phyloP scores from a whole-genome alignment of 2,888 invertebrate genomes.

The Eupeodes latifasciatus region DNA sequence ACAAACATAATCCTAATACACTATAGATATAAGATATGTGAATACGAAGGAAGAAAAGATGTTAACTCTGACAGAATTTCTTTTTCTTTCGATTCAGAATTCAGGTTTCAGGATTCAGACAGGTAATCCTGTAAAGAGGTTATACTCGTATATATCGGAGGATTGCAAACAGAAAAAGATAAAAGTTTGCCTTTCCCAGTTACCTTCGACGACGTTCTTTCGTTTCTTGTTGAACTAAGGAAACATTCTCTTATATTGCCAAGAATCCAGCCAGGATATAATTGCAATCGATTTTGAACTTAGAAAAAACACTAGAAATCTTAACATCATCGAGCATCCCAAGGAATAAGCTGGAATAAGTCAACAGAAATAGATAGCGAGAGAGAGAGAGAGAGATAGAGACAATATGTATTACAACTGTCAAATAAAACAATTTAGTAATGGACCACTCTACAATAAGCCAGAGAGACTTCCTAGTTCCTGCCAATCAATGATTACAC shows the following conservation, averaged over 20 bases:
- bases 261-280: slow-evolving; percentile 17
- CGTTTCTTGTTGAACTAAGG: slow-evolving; percentile 5
- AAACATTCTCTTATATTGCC: slow-evolving; percentile 10
- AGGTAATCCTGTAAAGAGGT: slow-evolving; percentile 73
- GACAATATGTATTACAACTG: slow-evolving; percentile 4
- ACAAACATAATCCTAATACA: not conserved
- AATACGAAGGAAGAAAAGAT: not conserved
- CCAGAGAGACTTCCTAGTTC: slow-evolving; percentile 34
- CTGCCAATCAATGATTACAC: slow-evolving; percentile 34
- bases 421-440: slow-evolving; percentile 48
- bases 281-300: slow-evolving; percentile 62
- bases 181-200: slow-evolving; percentile 43
- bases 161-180: slow-evolving; percentile 53
- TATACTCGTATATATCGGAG: slow-evolving; percentile 39
- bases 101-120: slow-evolving; percentile 16
- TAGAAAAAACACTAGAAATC: slow-evolving; percentile 5
- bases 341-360: not conserved
- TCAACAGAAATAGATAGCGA: not conserved
- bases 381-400: not conserved
- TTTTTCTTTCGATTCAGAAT: not conserved
- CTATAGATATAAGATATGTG: not conserved
- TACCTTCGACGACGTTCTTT: not conserved
- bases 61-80: slow-evolving; percentile 38
- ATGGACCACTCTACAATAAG: slow-evolving; percentile 27
- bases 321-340: not conserved